Conservation (phyloP, 2,888 invertebrate species). For the Callyntrura sp. region DNA sequence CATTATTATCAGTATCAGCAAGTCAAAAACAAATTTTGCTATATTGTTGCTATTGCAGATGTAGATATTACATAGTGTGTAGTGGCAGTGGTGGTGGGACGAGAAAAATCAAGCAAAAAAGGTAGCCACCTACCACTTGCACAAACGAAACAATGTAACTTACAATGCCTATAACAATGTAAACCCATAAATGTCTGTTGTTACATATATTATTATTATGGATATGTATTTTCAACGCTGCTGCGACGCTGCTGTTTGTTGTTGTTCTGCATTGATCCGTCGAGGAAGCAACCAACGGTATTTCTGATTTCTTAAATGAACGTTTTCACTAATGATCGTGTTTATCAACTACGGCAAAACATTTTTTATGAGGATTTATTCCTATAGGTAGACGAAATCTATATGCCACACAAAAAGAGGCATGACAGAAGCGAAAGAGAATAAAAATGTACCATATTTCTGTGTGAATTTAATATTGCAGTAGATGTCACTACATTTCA, state of each 20-base stretch:
- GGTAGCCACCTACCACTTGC: background rate
- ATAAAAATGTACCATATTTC: background rate
- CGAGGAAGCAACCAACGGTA: conserved; percentile 27
- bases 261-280: background rate
- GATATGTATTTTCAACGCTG: background rate
- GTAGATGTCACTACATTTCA: conserved; percentile 28
- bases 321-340: conserved; percentile 36
- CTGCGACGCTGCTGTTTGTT: background rate
- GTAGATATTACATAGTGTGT: background rate
- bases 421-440: background rate
- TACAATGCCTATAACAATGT: too few relatives aligned
- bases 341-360: background rate
- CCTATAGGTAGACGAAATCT: too few relatives aligned
- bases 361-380: background rate
- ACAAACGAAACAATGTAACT: background rate
- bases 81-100: background rate
- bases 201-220: background rate
- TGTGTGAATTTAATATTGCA: conserved; percentile 6
- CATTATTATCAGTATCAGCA: conserved; percentile 4
- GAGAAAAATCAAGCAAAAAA: background rate
- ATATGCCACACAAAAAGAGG: background rate
- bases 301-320: conserved; percentile 28
- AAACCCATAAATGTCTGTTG: background rate
- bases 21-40: background rate
- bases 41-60: too few relatives aligned